phyloP scores from a whole-genome alignment of 2,797 vertebrate species.

The Neomorphus geoffroyi region DNA sequence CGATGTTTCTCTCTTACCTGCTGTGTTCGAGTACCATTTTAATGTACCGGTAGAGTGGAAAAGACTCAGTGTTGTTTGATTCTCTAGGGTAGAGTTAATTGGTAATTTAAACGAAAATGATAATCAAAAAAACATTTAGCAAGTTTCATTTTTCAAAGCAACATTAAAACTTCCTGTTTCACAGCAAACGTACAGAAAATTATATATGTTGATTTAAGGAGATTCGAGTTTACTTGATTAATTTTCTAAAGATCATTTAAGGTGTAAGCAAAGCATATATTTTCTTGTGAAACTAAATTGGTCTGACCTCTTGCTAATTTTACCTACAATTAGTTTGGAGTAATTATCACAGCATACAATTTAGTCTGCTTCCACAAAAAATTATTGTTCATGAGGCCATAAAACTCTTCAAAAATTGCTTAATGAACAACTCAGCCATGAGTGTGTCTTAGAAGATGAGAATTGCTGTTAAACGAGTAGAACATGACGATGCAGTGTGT shows the following conservation, averaged over 20 bases:
- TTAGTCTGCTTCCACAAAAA: slow-evolving; percentile 75
- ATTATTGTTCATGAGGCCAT: slow-evolving; percentile 73
- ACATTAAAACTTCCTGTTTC: slow-evolving; percentile 18
- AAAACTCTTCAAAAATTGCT: slow-evolving; percentile 79
- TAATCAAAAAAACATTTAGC: slow-evolving; percentile 1
- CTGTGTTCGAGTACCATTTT: slow-evolving; percentile 9
- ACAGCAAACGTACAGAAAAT: neutral
- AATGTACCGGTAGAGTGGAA: neutral
- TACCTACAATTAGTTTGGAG: slow-evolving; percentile 76
- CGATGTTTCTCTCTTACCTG: neutral
- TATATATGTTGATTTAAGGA: slow-evolving; percentile 54
- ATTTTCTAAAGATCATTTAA: slow-evolving; percentile 71
- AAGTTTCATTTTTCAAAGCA: slow-evolving; percentile 41
- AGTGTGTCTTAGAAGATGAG: slow-evolving; percentile 64
- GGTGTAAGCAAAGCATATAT: slow-evolving; percentile 66
- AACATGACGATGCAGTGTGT: neutral
- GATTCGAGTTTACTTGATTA: slow-evolving; percentile 40
- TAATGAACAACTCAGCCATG: slow-evolving; percentile 73
- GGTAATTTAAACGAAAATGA: slow-evolving; percentile 42
- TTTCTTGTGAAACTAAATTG: slow-evolving; percentile 63
- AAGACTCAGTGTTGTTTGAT: slow-evolving; percentile 13
- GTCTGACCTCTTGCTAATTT: slow-evolving; percentile 75
- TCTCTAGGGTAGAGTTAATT: slow-evolving; percentile 40
- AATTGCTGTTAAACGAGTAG: slow-evolving; percentile 51
- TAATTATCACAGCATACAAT: slow-evolving; percentile 76